phyloP scores from a whole-genome alignment of 2,113 vertebrate species.

The Tichodroma muraria region DNA sequence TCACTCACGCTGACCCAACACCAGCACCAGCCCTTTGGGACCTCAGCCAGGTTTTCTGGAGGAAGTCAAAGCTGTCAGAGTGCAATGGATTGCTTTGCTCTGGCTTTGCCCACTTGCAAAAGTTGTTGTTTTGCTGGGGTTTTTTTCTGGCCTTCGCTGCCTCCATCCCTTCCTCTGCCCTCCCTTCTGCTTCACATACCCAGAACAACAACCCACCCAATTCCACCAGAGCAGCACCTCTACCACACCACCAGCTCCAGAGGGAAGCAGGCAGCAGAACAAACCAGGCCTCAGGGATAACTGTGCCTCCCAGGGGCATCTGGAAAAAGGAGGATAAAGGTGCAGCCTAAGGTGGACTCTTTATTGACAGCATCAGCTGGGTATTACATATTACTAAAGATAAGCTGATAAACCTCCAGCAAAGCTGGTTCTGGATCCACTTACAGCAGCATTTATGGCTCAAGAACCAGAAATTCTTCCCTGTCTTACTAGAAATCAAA shows the following conservation, averaged over 20 bases:
- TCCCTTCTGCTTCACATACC: accelerated
- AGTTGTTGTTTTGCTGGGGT: background rate
- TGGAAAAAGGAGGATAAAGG: background rate
- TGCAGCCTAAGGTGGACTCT: background rate
- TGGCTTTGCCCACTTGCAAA: background rate
- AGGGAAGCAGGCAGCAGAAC: background rate
- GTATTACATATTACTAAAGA: background rate
- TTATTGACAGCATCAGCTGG: background rate
- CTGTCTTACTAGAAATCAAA: background rate
- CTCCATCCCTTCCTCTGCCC: background rate
- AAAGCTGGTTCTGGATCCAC: constrained; percentile 1
- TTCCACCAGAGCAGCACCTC: background rate
- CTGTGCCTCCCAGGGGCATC: background rate
- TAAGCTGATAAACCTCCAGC: constrained; percentile 19
- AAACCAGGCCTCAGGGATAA: background rate
- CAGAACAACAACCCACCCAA: accelerated
- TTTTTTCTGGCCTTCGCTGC: background rate
- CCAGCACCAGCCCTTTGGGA: background rate
- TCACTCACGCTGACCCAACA: background rate
- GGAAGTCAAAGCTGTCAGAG: background rate
- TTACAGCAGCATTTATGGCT: background rate
- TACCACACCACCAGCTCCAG: background rate
- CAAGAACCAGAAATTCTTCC: background rate
- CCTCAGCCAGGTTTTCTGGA: background rate
- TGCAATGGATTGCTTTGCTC: accelerated